These are phyloP conservation scores for Sinotaia quadrata DNA, from an alignment of 2,888 invertebrate species.

Conservation along the genomic window DNA sequence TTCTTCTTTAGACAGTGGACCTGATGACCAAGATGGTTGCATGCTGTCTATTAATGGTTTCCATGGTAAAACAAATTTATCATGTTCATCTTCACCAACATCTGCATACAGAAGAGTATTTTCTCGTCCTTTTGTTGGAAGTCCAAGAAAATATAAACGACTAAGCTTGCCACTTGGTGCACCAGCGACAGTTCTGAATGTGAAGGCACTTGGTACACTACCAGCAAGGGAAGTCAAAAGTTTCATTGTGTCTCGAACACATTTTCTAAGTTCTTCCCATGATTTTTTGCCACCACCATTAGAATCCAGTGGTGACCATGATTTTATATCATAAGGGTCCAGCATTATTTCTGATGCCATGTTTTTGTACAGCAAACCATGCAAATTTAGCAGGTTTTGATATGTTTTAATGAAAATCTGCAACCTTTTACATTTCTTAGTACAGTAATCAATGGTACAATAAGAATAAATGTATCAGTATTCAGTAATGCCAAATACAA, in stretches of 20 bases:
- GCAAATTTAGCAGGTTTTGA: no score
- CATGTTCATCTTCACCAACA: slow-evolving; percentile 73
- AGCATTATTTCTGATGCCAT: slow-evolving; percentile 56
- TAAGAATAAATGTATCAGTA: no score
- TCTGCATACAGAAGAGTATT: slow-evolving; percentile 90
- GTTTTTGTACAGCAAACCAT: no score
- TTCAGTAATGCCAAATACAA: no score
- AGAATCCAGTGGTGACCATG: slow-evolving; percentile 43
- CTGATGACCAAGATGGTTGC: slow-evolving; percentile 79
- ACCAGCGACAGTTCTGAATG: slow-evolving; percentile 60
- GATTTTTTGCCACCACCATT: slow-evolving; percentile 50
- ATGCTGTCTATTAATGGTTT: slow-evolving; percentile 82
- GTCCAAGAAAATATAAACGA: slow-evolving; percentile 90
- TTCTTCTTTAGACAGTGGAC: slow-evolving; percentile 86
- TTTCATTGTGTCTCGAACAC: slow-evolving; percentile 68
- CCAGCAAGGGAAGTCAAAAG: slow-evolving; percentile 63
- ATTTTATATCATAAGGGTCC: slow-evolving; percentile 45
- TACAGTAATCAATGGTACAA: no score
- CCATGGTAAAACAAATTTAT: slow-evolving; percentile 75
- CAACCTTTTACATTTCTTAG: no score
- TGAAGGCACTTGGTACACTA: slow-evolving; percentile 66
- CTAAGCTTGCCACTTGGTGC: slow-evolving; percentile 71
- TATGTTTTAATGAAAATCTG: no score
- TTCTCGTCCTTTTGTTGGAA: slow-evolving; percentile 90
- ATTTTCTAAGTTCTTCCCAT: slow-evolving; percentile 67